Evolutionary conservation across 2,797 vertebrate species (phyloP).

Genomic region (Cuculus canorus): DNA sequence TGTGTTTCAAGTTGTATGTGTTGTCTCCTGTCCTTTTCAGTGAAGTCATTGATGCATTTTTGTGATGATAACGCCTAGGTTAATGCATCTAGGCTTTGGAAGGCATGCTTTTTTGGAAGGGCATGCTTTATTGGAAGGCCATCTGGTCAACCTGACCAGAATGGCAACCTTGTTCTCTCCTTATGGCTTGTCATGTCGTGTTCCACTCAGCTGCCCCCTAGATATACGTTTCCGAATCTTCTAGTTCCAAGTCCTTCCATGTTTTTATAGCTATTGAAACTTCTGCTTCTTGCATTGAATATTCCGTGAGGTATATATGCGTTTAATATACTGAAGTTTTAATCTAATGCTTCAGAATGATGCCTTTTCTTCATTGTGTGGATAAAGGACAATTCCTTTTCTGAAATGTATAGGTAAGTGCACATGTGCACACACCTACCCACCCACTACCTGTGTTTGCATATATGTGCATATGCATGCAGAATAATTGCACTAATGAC

Average conservation of each 20-base stretch:
- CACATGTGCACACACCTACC: slow-evolving; percentile 41
- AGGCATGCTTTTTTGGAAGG: too few species aligned
- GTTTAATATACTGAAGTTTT: slow-evolving; percentile 52
- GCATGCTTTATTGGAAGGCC: background rate
- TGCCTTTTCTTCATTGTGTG: slow-evolving; percentile 63
- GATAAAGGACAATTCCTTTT: slow-evolving; percentile 58
- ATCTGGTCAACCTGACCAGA: background rate
- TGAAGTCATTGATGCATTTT: background rate
- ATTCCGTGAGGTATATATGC: background rate
- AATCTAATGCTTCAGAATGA: slow-evolving; percentile 60
- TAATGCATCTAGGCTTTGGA: background rate
- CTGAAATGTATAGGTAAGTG: slow-evolving; percentile 65
- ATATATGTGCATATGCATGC: slow-evolving; percentile 51
- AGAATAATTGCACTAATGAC: slow-evolving; percentile 35
- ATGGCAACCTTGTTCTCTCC: background rate
- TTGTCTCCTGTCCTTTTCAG: background rate
- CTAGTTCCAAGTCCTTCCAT: slow-evolving; percentile 17
- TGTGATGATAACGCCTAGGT: background rate
- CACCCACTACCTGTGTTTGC: slow-evolving; percentile 26
- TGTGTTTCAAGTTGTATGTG: background rate
- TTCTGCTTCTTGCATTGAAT: slow-evolving; percentile 26
- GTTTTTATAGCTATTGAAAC: background rate
- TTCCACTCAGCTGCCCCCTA: background rate
- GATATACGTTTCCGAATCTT: background rate
- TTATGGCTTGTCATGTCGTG: background rate